phyloP scores from a whole-genome alignment of 2,888 invertebrate species.

The Dynastes hyllus region DNA sequence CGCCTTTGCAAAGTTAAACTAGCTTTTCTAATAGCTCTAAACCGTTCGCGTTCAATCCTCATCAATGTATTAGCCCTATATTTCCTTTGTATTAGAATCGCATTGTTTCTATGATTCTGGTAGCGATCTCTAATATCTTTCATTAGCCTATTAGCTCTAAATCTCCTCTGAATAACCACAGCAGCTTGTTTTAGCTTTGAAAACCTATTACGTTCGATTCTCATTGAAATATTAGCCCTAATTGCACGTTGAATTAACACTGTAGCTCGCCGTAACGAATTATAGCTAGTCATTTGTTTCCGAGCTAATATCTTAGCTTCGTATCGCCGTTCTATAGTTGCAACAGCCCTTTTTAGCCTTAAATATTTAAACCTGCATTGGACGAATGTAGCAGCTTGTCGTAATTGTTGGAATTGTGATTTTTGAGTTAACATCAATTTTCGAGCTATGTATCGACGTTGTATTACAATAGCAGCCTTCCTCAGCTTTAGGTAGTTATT shows the following conservation, averaged over 20 bases:
- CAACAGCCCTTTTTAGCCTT: conserved; percentile 60
- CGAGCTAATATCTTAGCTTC: conserved; percentile 59
- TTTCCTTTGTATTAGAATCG: conserved; percentile 69
- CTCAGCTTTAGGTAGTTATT: conserved; percentile 63
- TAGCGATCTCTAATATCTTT: conserved; percentile 59
- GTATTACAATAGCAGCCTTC: conserved; percentile 58
- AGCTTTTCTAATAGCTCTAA: conserved; percentile 65
- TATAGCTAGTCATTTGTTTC: conserved; percentile 62
- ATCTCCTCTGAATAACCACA: conserved; percentile 73
- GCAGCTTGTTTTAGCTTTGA: conserved; percentile 64
- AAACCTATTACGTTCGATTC: conserved; percentile 50
- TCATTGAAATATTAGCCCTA: conserved; percentile 56
- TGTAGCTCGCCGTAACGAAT: conserved; percentile 58
- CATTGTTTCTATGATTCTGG: conserved; percentile 65
- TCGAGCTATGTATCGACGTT: conserved; percentile 17
- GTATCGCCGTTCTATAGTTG: conserved; percentile 62
- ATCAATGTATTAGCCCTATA: conserved; percentile 70
- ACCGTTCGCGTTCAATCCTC: conserved; percentile 67
- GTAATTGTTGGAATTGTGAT: conserved; percentile 53
- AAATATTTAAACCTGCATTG: conserved; percentile 65
- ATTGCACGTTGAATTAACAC: conserved; percentile 51
- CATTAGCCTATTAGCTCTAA: conserved; percentile 67
- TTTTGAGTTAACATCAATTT: conserved; percentile 20
- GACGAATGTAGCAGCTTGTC: conserved; percentile 60
- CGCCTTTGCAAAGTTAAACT: conserved; percentile 61